A percentile compares a stretch with the other conserved stretches of the same genome.
These are phyloP conservation scores for Rotaria magnacalcarata DNA, from an alignment of 2,888 invertebrate genomes.

Conservation along the genomic window DNA sequence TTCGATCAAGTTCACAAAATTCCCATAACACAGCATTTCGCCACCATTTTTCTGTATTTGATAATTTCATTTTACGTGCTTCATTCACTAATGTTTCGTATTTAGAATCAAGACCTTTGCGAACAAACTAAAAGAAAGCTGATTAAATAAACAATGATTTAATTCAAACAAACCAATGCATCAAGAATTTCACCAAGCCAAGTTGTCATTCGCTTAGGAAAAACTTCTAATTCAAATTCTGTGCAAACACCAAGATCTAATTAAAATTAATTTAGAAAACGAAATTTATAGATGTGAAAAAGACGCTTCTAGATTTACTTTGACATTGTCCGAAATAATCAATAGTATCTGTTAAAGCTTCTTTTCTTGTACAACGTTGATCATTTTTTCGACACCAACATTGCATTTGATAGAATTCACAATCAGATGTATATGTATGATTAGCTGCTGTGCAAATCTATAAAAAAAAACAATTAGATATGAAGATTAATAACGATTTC, in stretches of 20 bases:
- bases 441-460: conserved; percentile 40
- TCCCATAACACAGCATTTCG: conserved; percentile 91
- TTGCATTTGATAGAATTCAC: conserved; percentile 41
- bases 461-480: background rate
- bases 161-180: conserved; percentile 32
- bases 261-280: background rate
- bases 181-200: conserved; percentile 43
- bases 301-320: conserved; percentile 18
- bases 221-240: conserved; percentile 38
- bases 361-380: conserved; percentile 1
- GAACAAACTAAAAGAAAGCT: conserved; percentile 5
- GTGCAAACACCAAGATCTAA: conserved; percentile 42
- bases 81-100: conserved; percentile 39
- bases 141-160: background rate
- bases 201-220: conserved; percentile 43
- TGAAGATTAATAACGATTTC: background rate
- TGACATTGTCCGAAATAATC: conserved; percentile 45
- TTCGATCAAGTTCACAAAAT: conserved; percentile 77
- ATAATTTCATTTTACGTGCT: conserved; percentile 42
- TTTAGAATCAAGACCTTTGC: conserved; percentile 45
- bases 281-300: background rate
- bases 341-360: conserved; percentile 32
- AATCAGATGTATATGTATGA: conserved; percentile 43
- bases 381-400: conserved; percentile 43
- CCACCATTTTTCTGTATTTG: conserved; percentile 46